These are phyloP conservation scores for Etheostoma spectabile DNA, from an alignment of 2,113 vertebrate species.

Conservation along the genomic window DNA sequence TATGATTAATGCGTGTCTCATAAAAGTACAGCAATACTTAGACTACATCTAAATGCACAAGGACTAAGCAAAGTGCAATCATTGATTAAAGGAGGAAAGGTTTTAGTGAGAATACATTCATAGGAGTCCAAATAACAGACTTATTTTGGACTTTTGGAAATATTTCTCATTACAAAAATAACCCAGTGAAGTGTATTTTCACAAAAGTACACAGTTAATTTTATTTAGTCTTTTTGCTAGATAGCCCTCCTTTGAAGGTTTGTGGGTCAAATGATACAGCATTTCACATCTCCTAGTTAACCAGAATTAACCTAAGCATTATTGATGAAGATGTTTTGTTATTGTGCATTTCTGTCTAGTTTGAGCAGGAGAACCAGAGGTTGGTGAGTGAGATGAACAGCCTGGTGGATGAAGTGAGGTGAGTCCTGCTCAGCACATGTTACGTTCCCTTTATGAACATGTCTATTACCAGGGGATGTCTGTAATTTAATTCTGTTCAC, in stretches of 20 bases:
- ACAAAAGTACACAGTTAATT: neutral
- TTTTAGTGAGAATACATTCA: neutral
- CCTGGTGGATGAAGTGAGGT: slow-evolving; percentile 97
- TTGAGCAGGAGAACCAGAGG: slow-evolving; percentile 97
- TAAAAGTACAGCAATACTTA: slow-evolving; percentile 6
- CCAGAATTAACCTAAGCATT: neutral
- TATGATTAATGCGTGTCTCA: neutral
- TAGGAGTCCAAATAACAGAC: neutral
- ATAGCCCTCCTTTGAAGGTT: neutral
- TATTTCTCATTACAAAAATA: neutral
- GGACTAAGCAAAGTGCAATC: neutral
- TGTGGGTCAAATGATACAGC: neutral
- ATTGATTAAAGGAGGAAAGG: neutral
- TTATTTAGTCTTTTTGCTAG: neutral
- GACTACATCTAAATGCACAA: neutral
- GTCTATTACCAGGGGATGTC: neutral
- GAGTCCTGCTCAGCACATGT: slow-evolving; percentile 22
- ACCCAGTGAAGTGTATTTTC: neutral
- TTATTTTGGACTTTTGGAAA: neutral
- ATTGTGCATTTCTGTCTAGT: slow-evolving; percentile 82
- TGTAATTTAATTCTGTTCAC: neutral
- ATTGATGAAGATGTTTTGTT: slow-evolving; percentile 1
- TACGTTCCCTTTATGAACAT: neutral
- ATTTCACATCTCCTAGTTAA: neutral
- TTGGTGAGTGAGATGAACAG: slow-evolving; percentile 96